These are phyloP conservation scores for Calliphora vicina DNA, from an alignment of 1,140 invertebrate genomes.

Conservation along the genomic window DNA sequence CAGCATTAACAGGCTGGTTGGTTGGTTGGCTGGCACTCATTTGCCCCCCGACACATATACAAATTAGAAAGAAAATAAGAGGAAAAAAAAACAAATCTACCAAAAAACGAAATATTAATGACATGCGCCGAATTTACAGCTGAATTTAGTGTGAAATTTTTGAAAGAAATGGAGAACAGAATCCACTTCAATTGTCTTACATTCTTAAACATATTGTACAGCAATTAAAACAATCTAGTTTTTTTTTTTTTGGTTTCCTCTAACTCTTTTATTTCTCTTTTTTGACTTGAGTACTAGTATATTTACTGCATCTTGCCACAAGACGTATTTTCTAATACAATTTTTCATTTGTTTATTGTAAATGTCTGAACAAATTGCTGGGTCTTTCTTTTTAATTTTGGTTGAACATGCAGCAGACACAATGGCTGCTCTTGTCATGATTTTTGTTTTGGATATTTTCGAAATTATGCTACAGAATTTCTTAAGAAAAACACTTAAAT, in stretches of 20 bases:
- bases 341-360: neutral
- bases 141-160: constrained; percentile 2
- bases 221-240: constrained; percentile 16
- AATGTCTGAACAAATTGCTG: neutral
- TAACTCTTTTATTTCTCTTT: neutral
- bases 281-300: neutral
- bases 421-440: constrained; percentile 2
- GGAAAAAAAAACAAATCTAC: neutral
- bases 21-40: neutral
- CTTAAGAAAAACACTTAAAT: constrained; percentile 21
- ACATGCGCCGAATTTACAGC: constrained; percentile 28
- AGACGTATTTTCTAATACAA: neutral
- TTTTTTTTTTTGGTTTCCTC: neutral
- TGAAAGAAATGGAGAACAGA: neutral
- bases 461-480: neutral
- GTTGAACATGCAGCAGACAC: neutral
- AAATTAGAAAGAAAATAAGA: neutral
- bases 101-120: constrained; percentile 25
- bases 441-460: neutral
- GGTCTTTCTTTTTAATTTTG: neutral
- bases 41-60: neutral
- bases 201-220: too few relatives aligned
- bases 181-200: neutral
- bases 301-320: too few relatives aligned
- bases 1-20: neutral